phyloP scores from a whole-genome alignment of 2,797 vertebrate species.

The Neomorphus geoffroyi region DNA sequence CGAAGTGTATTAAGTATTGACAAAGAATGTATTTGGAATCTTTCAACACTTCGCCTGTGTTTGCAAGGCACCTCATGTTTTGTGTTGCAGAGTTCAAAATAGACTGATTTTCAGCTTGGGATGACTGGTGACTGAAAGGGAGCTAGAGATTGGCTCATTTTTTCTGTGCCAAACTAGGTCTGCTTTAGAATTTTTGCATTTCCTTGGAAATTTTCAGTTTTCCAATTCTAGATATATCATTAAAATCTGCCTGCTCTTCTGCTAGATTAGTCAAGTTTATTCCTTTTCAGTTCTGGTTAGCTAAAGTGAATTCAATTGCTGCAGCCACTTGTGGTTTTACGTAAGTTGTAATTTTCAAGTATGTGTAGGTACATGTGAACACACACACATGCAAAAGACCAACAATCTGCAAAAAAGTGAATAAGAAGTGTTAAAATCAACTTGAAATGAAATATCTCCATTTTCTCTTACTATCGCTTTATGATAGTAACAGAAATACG shows the following conservation, averaged over 20 bases:
- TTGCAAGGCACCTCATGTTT: neutral
- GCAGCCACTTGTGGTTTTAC: neutral
- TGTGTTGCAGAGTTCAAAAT: neutral
- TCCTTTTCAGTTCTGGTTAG: neutral
- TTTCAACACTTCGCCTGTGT: neutral
- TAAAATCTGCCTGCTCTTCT: neutral
- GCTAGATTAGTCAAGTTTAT: neutral
- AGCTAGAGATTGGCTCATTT: neutral
- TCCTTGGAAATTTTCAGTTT: neutral
- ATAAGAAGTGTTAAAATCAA: neutral
- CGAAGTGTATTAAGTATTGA: neutral
- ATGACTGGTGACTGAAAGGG: neutral
- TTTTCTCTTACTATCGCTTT: neutral
- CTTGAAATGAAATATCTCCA: neutral
- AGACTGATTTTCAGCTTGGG: neutral
- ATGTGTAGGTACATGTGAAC: neutral
- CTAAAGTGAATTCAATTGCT: neutral
- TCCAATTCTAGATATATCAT: neutral
- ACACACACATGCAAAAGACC: too few species aligned
- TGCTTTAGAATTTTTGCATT: neutral
- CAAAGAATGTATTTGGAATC: neutral
- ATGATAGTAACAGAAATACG: neutral
- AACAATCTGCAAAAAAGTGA: neutral
- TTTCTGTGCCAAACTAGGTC: neutral
- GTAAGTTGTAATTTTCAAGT: neutral